Evolutionary conservation across 2,113 vertebrate species (phyloP).

Genomic region (Corythaeola cristata): DNA sequence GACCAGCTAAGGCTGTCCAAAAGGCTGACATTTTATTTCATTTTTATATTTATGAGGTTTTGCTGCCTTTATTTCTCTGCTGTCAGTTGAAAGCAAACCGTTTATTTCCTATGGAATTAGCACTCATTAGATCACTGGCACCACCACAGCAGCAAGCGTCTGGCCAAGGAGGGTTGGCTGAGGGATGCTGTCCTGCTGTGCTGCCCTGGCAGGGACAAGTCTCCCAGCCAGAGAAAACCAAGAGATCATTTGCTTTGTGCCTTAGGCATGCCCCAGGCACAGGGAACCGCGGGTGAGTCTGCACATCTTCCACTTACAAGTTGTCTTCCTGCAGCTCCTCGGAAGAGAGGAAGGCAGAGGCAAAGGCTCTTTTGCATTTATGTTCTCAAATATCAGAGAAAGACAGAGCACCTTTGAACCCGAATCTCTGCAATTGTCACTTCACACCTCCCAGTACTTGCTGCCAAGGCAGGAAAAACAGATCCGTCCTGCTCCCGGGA

Average conservation of each 20-base stretch:
- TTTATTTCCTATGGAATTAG: background rate
- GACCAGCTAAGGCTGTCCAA: background rate
- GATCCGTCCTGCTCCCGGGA: background rate
- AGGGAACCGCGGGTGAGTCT: background rate
- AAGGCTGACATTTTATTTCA: background rate
- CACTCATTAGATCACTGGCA: background rate
- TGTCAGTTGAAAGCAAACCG: background rate
- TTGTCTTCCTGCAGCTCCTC: background rate
- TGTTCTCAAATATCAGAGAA: fast-evolving
- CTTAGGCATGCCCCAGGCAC: fast-evolving
- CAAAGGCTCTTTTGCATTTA: background rate
- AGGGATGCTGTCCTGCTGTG: background rate
- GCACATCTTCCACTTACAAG: background rate
- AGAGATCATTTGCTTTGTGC: background rate
- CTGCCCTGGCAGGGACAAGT: background rate
- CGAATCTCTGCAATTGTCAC: fast-evolving
- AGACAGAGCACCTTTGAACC: background rate
- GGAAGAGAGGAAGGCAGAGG: background rate
- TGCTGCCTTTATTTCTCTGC: background rate
- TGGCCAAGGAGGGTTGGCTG: background rate
- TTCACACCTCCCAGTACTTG: background rate
- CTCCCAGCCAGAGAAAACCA: background rate
- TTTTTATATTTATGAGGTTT: background rate
- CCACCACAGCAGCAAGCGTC: background rate
- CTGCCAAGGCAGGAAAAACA: background rate